phyloP scores from a whole-genome alignment of 2,888 invertebrate genomes.

The Osmoderma eremita region DNA sequence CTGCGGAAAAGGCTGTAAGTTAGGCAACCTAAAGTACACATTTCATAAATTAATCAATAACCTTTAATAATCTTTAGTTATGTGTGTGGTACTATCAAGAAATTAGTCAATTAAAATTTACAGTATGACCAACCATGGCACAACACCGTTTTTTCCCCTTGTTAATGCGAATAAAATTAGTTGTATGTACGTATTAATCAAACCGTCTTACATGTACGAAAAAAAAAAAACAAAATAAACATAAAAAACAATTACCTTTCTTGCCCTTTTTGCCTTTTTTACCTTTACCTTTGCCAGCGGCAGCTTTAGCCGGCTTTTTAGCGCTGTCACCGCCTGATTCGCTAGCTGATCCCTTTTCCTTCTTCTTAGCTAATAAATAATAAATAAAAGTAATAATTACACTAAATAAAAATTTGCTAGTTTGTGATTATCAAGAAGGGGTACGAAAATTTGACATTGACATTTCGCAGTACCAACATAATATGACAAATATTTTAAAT shows the following conservation, averaged over 20 bases:
- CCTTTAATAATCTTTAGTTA: too few relatives aligned
- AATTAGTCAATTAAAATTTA: too few relatives aligned
- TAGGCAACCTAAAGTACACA: too few relatives aligned
- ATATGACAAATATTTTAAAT: constrained; percentile 12
- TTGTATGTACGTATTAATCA: constrained; percentile 2
- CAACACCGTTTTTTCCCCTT: too few relatives aligned
- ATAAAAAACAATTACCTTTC: constrained; percentile 14
- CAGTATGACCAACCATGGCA: too few relatives aligned
- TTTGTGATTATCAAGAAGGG: neutral
- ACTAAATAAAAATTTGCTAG: constrained; percentile 1
- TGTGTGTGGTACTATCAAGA: too few relatives aligned
- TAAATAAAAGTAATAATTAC: neutral
- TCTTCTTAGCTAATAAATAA: constrained; percentile 60
- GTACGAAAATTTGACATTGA: neutral
- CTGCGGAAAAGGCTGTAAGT: too few relatives aligned
- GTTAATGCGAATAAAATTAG: too few relatives aligned
- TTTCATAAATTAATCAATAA: too few relatives aligned
- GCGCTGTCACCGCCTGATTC: constrained; percentile 23
- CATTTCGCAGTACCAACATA: too few relatives aligned
- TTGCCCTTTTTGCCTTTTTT: constrained; percentile 14
- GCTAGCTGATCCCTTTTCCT: constrained; percentile 54
- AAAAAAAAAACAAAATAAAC: too few relatives aligned
- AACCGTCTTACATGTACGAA: neutral
- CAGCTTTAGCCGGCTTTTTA: neutral
- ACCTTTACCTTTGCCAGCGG: constrained; percentile 8